These are phyloP conservation scores for Oncopodura yosiiana DNA, from an alignment of 1,140 invertebrate genomes.

Conservation along the genomic window DNA sequence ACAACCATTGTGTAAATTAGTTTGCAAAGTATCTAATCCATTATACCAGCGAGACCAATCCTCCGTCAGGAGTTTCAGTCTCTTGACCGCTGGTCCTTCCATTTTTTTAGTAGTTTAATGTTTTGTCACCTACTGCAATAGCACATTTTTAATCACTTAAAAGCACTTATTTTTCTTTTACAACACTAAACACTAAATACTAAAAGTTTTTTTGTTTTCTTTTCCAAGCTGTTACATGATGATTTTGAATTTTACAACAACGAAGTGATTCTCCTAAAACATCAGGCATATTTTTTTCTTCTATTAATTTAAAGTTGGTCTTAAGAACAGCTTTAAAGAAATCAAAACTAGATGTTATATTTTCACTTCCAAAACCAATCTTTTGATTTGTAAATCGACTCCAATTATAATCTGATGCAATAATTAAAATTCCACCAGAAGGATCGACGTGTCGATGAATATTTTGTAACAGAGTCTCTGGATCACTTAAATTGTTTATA, in stretches of 20 bases:
- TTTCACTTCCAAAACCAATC: constrained; percentile 11
- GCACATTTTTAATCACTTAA: constrained; percentile 9
- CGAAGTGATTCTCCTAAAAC: constrained; percentile 20
- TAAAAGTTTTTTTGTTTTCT: background rate
- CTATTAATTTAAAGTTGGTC: constrained; percentile 13
- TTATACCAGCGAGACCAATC: constrained; percentile 24
- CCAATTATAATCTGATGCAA: constrained; percentile 33
- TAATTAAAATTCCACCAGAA: constrained; percentile 24
- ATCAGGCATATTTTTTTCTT: constrained; percentile 25
- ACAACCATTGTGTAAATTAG: constrained; percentile 26
- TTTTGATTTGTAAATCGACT: constrained; percentile 15
- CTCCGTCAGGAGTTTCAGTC: constrained; percentile 25
- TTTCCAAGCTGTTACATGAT: constrained; percentile 31
- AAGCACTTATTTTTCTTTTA: no score
- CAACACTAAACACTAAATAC: background rate
- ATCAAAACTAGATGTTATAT: constrained; percentile 17
- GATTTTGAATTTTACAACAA: constrained; percentile 21
- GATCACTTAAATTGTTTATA: constrained; percentile 15
- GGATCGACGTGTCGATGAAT: constrained; percentile 14
- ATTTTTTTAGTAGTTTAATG: constrained; percentile 10
- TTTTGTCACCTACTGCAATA: background rate
- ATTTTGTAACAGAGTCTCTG: constrained; percentile 18
- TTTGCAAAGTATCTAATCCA: constrained; percentile 27
- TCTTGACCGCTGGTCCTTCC: constrained; percentile 32
- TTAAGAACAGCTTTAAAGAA: constrained; percentile 18